These are phyloP conservation scores for Psylliodes chrysocephalus DNA, from an alignment of 2,888 invertebrate species.

Conservation along the genomic window DNA sequence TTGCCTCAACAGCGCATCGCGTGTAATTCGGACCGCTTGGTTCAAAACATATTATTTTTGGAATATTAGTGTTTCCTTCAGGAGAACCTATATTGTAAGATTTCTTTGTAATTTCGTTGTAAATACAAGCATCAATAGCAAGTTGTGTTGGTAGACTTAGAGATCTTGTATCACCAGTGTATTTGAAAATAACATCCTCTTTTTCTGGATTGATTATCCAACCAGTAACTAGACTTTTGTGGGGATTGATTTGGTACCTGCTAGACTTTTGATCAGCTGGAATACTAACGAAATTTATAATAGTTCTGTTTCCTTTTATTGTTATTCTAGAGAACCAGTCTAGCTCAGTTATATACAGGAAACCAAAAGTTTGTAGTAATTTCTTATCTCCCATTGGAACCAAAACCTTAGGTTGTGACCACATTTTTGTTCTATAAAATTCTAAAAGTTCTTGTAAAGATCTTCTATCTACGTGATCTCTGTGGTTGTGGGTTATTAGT, in stretches of 20 bases:
- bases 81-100: not conserved
- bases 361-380: conserved; percentile 10
- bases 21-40: conserved; percentile 11
- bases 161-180: not conserved
- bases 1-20: not conserved
- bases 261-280: not conserved
- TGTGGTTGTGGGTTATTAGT: conserved; percentile 1
- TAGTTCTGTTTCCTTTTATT: not conserved
- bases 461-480: conserved; percentile 6
- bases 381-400: conserved; percentile 10
- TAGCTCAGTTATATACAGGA: conserved; percentile 1
- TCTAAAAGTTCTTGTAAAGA: conserved; percentile 7
- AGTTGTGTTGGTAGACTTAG: not conserved
- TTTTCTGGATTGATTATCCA: conserved; percentile 6
- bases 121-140: conserved; percentile 2
- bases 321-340: conserved; percentile 2
- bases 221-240: conserved; percentile 7
- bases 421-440: not conserved
- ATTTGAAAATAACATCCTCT: conserved; percentile 9
- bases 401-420: conserved; percentile 2
- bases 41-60: conserved; percentile 6
- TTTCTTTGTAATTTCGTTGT: not conserved
- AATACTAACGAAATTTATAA: not conserved
- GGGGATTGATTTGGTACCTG: not conserved
- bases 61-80: not conserved